Base-by-base conservation (phyloP, 2,888 invertebrate species). In the Synanthedon vespiformis region DNA sequence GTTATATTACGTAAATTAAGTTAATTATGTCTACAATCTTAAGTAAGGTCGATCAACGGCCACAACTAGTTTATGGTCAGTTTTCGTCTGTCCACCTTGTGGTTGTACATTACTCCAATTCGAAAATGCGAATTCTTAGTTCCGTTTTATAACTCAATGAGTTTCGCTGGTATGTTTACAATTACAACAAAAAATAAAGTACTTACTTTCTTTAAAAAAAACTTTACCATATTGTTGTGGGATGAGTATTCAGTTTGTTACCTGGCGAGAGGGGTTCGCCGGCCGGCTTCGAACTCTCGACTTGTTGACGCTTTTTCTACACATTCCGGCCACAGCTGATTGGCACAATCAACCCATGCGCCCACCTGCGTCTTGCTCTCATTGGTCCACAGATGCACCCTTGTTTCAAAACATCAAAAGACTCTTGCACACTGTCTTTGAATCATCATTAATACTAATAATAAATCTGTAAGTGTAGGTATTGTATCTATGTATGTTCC, bases 281-380 rank as follows among this genome's bases (percentile, higher is more conserved):
- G 50, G 52, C 55, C 53, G 58, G 34, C 10, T 34, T 56, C 62
- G 59, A 60, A 59, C 63, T 61, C 62, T 61, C 62, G 67, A 71
- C 73, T 76, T 80, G 76, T 80, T 77, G 72, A 71, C 60, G 55
- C 72, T 79, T 81, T 50, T 81, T 80, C 64, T 76, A 49, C 57
- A 65, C 76, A 81, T 80, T 78, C 81, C 72, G 59, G 27, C 56
- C 69, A 77, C 84, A 84, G 83, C 84, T 83, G 84, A 83, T 80
- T 69, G 63, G 58, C 61, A 76, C 64, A 78, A 75, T 71, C 77
- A 75, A 67, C 57, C 62, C 74, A 74, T 66, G 66, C 74, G 72
- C 68, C 60, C 56, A 53, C 51, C 49, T 0, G 40, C 54, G 50
- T 56, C 44, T 52, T 50, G 51, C 27, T 44, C 44, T 44, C 41